Conservation (phyloP, 1,140 invertebrate genomes). For the Rhagoletis pomonella region DNA sequence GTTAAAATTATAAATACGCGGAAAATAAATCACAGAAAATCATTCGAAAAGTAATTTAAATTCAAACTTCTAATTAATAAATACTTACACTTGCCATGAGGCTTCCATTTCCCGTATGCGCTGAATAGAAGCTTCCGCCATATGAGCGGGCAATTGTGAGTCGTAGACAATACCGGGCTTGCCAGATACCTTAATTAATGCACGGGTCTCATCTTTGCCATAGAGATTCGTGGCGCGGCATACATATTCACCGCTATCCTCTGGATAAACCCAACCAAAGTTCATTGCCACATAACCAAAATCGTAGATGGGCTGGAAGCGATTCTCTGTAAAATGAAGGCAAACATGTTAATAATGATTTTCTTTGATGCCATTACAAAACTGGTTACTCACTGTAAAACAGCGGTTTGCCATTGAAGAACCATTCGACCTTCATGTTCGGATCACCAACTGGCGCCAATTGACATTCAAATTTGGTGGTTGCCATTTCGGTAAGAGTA, state of each 20-base stretch:
- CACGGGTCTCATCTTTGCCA: slow-evolving; percentile 91
- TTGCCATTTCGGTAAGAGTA: slow-evolving; percentile 91
- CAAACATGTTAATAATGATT: neutral
- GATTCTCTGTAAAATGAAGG: slow-evolving; percentile 81
- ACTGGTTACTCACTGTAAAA: slow-evolving; percentile 82
- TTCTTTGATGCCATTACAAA: neutral
- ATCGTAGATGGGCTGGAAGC: slow-evolving; percentile 94
- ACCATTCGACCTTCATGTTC: slow-evolving; percentile 98
- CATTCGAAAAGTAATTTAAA: too few relatives aligned
- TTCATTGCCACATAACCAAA: slow-evolving; percentile 98
- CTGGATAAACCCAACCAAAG: slow-evolving; percentile 95
- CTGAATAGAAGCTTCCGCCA: slow-evolving; percentile 89
- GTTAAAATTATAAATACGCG: too few relatives aligned
- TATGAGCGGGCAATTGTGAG: slow-evolving; percentile 93
- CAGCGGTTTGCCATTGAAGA: slow-evolving; percentile 93
- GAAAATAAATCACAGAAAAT: too few relatives aligned
- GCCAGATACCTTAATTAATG: slow-evolving; percentile 87
- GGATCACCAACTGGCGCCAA: slow-evolving; percentile 95
- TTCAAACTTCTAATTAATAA: too few relatives aligned
- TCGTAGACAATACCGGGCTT: slow-evolving; percentile 94
- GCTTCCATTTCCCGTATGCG: slow-evolving; percentile 98
- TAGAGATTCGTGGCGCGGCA: slow-evolving; percentile 94
- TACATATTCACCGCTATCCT: slow-evolving; percentile 92
- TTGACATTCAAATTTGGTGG: slow-evolving; percentile 94
- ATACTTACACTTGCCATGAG: slow-evolving; percentile 89